Percentiles rank a stretch among this genome's conserved stretches.
These are phyloP conservation scores for Alfaro cultratus DNA, from an alignment of 2,797 vertebrate species.

Conservation along the genomic window DNA sequence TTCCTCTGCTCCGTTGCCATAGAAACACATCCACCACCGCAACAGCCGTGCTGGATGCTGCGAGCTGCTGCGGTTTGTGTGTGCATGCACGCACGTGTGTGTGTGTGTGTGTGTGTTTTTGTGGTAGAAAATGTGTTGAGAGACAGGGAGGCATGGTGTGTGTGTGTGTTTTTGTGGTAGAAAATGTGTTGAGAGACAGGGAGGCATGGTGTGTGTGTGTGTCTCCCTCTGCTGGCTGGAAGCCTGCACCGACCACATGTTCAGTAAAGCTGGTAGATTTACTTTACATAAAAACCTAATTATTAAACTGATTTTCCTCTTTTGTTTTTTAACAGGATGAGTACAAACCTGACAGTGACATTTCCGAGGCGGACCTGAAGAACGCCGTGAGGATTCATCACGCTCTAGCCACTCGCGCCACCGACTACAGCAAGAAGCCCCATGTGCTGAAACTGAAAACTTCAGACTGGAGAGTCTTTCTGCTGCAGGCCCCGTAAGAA, in stretches of 20 bases:
- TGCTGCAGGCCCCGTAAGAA: conserved; percentile 94
- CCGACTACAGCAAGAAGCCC: conserved; percentile 95
- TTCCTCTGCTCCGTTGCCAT: conserved; percentile 68
- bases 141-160: conserved; percentile 15
- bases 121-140: conserved; percentile 18
- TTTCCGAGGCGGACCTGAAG: conserved; percentile 95
- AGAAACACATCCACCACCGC: conserved; percentile 68
- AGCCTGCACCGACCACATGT: conserved; percentile 7
- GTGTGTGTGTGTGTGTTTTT: background rate
- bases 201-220: conserved; percentile 33
- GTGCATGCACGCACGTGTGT: background rate
- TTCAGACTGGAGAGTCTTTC: conserved; percentile 97
- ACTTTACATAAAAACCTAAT: background rate
- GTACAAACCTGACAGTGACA: conserved; percentile 93
- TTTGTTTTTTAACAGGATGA: conserved; percentile 84
- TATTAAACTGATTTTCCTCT: background rate
- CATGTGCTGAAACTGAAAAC: conserved; percentile 96
- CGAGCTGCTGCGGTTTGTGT: conserved; percentile 36
- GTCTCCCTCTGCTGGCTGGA: conserved; percentile 72
- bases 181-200: conserved; percentile 31
- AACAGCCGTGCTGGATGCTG: conserved; percentile 53
- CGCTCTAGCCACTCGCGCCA: conserved; percentile 91
- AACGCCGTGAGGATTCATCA: conserved; percentile 95
- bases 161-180: background rate
- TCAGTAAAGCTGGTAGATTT: background rate